These are phyloP conservation scores for Hiodon alosoides DNA, from an alignment of 2,113 vertebrate species.

Conservation along the genomic window DNA sequence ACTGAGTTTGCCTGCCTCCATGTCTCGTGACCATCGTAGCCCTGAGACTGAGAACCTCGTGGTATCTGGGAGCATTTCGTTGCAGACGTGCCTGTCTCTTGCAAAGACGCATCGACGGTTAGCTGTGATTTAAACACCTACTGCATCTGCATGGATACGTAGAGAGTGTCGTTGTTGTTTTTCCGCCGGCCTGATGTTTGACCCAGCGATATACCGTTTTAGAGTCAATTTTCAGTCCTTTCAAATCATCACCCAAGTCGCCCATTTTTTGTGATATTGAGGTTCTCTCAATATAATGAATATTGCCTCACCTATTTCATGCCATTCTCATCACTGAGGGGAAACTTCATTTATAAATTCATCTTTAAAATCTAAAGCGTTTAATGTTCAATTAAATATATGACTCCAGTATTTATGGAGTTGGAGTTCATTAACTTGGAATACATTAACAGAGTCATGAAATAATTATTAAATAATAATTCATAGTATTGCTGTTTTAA, in stretches of 20 bases:
- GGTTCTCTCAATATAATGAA: too few species aligned
- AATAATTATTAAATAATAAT: too few species aligned
- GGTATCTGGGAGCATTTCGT: not conserved
- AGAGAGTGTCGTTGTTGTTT: not conserved
- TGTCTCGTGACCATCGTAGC: not conserved
- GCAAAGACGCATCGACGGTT: not conserved
- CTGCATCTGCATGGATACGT: constrained; percentile 4
- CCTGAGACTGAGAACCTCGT: not conserved
- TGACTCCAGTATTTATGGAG: not conserved
- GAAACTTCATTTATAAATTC: not conserved
- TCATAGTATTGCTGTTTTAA: too few species aligned
- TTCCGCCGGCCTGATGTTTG: not conserved
- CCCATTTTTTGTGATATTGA: too few species aligned
- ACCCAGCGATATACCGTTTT: too few species aligned
- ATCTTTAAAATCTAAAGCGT: too few species aligned
- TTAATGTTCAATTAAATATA: too few species aligned
- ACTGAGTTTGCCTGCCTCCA: constrained; percentile 1
- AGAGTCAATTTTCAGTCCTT: too few species aligned
- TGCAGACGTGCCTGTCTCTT: not conserved
- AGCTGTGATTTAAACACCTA: not conserved
- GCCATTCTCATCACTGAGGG: not conserved
- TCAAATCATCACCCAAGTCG: too few species aligned
- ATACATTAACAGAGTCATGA: too few species aligned
- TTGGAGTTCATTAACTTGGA: not conserved
- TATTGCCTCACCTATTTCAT: not conserved